These are phyloP conservation scores for Chromis chromis DNA, from an alignment of 2,797 vertebrate genomes.

Conservation along the genomic window DNA sequence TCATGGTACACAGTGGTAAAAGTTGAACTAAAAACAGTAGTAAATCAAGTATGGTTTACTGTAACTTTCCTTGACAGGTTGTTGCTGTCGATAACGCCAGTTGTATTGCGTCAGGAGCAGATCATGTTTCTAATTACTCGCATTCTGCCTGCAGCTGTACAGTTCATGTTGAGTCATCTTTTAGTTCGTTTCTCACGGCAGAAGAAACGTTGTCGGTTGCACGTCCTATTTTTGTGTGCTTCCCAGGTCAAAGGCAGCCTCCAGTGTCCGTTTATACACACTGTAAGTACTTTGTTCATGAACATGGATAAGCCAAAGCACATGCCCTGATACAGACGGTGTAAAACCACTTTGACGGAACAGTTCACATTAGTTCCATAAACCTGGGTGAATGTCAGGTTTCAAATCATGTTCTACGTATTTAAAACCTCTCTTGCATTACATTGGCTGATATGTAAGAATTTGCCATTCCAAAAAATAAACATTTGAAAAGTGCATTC, in stretches of 20 bases:
- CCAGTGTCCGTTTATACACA: conserved; percentile 24
- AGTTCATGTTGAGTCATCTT: conserved; percentile 39
- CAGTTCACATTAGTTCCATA: conserved; percentile 26
- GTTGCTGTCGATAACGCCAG: conserved; percentile 41
- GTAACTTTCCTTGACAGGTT: conserved; percentile 41
- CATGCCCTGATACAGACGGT: conserved; percentile 54
- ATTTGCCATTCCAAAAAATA: conserved; percentile 52
- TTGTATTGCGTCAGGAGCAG: conserved; percentile 65
- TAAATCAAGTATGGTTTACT: conserved; percentile 59
- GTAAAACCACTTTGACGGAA: conserved; percentile 36
- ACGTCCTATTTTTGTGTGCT: conserved; percentile 37
- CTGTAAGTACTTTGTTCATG: conserved; percentile 20
- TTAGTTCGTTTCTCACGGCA: conserved; percentile 24
- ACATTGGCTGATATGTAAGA: conserved; percentile 62
- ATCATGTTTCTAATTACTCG: conserved; percentile 55
- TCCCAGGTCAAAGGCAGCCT: conserved; percentile 49
- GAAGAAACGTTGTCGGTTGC: conserved; percentile 12
- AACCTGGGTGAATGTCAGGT: conserved; percentile 29
- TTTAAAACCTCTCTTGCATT: conserved; percentile 38
- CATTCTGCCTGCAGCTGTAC: conserved; percentile 41
- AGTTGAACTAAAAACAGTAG: conserved; percentile 44
- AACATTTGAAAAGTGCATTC: conserved; percentile 62
- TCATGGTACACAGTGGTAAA: conserved; percentile 56
- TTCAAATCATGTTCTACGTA: conserved; percentile 47
- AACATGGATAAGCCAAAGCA: conserved; percentile 49